Conservation (phyloP, 1,140 invertebrate species). For the Drosophila navojoa region DNA sequence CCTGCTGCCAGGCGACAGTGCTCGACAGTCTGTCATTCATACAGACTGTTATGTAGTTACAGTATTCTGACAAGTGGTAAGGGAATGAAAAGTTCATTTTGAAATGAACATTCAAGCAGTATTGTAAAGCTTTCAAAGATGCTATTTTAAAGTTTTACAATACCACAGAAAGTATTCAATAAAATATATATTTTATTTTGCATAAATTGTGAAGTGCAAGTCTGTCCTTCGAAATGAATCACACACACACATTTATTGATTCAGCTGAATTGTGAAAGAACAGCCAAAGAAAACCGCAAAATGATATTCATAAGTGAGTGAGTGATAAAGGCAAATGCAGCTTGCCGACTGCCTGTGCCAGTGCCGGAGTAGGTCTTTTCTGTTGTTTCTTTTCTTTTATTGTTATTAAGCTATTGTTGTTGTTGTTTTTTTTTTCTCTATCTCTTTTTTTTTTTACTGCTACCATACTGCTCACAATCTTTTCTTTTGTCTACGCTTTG, state of each 20-base stretch:
- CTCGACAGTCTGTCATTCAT: slow-evolving; percentile 8
- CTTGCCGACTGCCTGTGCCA: slow-evolving; percentile 16
- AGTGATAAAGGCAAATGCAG: slow-evolving; percentile 50
- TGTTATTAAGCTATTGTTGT: neutral
- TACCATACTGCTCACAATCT: slow-evolving; percentile 8
- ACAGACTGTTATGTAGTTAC: neutral
- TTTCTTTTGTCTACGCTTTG: slow-evolving; percentile 43
- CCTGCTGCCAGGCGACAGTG: slow-evolving; percentile 1
- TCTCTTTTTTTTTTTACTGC: neutral
- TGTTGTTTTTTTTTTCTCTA: slow-evolving; percentile 6
- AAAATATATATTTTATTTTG: neutral
- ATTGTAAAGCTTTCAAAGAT: neutral
- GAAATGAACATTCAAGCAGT: neutral
- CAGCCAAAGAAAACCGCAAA: slow-evolving; percentile 19
- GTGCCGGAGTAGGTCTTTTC: neutral
- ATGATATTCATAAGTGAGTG: slow-evolving; percentile 14
- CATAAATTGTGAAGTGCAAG: neutral
- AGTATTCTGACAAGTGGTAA: neutral
- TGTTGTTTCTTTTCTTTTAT: neutral
- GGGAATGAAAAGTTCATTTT: neutral
- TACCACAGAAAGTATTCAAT: neutral
- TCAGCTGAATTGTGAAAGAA: slow-evolving; percentile 14
- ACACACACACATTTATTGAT: slow-evolving; percentile 23
- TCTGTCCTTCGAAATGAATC: slow-evolving; percentile 17
- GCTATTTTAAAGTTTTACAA: neutral